These are phyloP conservation scores for Leuctra nigra DNA, from an alignment of 2,888 invertebrate genomes.

Conservation along the genomic window DNA sequence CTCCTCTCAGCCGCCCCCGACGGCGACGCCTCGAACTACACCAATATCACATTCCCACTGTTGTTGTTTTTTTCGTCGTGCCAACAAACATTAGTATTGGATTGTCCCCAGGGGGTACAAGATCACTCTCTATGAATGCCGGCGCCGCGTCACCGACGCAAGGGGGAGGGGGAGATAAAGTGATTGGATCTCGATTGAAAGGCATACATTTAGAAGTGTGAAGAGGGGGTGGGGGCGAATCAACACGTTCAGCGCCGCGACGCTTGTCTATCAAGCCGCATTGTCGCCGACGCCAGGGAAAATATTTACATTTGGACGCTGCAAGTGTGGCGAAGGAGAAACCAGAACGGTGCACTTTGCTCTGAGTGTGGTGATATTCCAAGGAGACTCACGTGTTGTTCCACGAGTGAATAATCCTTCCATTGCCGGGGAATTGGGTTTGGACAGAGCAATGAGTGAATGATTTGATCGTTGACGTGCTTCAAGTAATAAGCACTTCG, in stretches of 20 bases:
- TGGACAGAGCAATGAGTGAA: too few species aligned
- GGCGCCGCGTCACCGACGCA: neutral
- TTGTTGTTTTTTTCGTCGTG: neutral
- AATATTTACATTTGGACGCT: constrained; percentile 9
- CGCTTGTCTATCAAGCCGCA: neutral
- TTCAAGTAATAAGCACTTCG: too few species aligned
- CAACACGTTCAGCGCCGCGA: too few species aligned
- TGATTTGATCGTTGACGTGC: too few species aligned
- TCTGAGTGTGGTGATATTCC: too few species aligned
- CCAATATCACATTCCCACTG: neutral
- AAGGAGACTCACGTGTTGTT: too few species aligned
- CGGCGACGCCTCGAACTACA: neutral
- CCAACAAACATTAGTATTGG: constrained; percentile 1
- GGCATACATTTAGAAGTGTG: neutral
- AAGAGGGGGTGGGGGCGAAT: neutral
- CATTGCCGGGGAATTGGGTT: too few species aligned
- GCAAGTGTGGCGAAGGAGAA: too few species aligned
- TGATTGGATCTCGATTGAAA: constrained; percentile 2
- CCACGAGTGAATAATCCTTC: too few species aligned
- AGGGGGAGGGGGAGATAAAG: neutral
- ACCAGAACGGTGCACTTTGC: too few species aligned
- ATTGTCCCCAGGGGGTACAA: neutral
- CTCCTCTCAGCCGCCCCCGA: neutral
- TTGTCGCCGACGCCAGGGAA: neutral
- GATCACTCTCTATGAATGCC: constrained; percentile 1